Evolutionary conservation across 1,140 invertebrate species (phyloP), one percentile per base, ranked within the genome.

Genomic region (Hycleus phaleratus): DNA sequence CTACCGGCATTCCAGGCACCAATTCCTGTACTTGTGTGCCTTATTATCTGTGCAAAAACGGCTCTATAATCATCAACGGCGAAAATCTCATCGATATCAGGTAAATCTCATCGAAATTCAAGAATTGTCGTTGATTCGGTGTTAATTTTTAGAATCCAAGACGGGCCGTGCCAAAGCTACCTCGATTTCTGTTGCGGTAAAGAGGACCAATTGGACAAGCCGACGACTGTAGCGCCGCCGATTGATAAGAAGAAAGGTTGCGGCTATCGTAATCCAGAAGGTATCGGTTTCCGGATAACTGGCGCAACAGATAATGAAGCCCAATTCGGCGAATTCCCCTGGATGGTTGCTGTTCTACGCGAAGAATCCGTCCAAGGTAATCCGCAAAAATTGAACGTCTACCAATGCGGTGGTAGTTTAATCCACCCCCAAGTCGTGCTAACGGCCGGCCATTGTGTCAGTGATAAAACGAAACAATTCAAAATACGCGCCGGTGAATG

Each of bases 261-360:
- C 61, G 86, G 86, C 3, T 69, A 74, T 8, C 73, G 83, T 26
- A 79, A 85, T 63, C 68, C 77, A 1, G 76, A 81, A 0, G 85
- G 85, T n/a, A 75, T 87, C 6, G 82, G 85, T 25, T 84, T 85
- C 61, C 71, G 84, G 8, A 87, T 88, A 52, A 84, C 79, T 2
- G 85, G 85, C 0, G 71, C 77, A 6, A 68, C 58, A 0, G 74
- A 85, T 46, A 77, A 79, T 44, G 84, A 87, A 65, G 74, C 84
- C 0, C 80, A 85, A 64, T 85, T 84, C 59, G 84, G 79, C 2
- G 87, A 90, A 70, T 91, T 90, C 71, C 88, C 88, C 0, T 91
- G 88, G 88, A 90, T 90, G 87, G 83, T 88, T 0, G 88, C 88
- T 0, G 78, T 93, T 47, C 73, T 92, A 3, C 79, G 75, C 67